Evolutionary conservation across 2,113 vertebrate species (phyloP).

Genomic region (Tragelaphus imberbis): DNA sequence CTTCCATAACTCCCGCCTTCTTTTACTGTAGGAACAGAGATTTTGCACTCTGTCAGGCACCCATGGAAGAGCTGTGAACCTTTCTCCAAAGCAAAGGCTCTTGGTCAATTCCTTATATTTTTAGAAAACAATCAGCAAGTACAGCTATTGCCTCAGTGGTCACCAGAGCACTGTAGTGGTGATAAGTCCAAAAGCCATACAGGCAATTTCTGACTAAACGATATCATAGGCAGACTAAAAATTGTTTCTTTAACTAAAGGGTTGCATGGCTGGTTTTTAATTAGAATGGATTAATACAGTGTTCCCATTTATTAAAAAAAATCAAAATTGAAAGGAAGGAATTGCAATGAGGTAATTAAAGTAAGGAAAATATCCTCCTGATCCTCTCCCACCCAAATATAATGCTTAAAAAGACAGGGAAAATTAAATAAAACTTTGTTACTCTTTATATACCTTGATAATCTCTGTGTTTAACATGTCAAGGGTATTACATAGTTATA

Average conservation of each 20-base stretch:
- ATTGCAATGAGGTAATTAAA: conserved; percentile 53
- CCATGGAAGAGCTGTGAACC: conserved; percentile 36
- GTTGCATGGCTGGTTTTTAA: conserved; percentile 73
- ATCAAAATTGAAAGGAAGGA: conserved; percentile 65
- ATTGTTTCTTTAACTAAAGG: conserved; percentile 70
- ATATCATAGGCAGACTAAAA: conserved; percentile 68
- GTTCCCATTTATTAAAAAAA: conserved; percentile 61
- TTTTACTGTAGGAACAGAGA: not conserved
- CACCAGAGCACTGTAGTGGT: conserved; percentile 53
- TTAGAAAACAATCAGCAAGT: conserved; percentile 61
- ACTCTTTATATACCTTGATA: not conserved
- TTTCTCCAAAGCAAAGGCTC: conserved; percentile 50
- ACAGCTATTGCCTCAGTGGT: conserved; percentile 65
- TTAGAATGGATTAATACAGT: conserved; percentile 74
- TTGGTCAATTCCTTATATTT: conserved; percentile 55
- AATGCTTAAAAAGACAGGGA: conserved; percentile 6
- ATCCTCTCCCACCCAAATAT: conserved; percentile 51
- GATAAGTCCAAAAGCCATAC: conserved; percentile 68
- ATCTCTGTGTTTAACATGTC: not conserved
- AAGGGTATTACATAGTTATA: not conserved
- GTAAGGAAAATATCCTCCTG: conserved; percentile 51
- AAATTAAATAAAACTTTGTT: conserved; percentile 7
- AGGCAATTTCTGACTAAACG: conserved; percentile 72
- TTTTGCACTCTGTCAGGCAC: not conserved
- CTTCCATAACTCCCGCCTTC: not conserved